phyloP scores from a whole-genome alignment of 2,888 invertebrate genomes.

The Xanthorhoe spadicearia region DNA sequence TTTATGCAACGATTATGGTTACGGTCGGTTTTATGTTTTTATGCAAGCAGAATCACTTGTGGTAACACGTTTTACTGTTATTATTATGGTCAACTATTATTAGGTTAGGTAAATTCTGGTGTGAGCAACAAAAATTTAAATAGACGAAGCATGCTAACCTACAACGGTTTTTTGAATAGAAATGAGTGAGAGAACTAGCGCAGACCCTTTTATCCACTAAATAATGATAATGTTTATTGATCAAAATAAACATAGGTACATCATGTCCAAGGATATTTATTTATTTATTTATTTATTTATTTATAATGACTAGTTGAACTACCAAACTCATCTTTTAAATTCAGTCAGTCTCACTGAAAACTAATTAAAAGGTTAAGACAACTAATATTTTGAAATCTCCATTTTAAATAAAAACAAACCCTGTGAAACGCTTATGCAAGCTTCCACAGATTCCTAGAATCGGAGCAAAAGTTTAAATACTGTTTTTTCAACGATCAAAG shows the following conservation, averaged over 20 bases:
- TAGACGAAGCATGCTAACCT: neutral
- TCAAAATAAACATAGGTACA: too few species aligned
- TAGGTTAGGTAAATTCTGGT: constrained; percentile 4
- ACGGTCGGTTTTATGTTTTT: constrained; percentile 46
- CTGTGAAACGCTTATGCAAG: neutral
- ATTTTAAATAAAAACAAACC: neutral
- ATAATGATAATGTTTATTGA: too few species aligned
- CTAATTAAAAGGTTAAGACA: too few species aligned
- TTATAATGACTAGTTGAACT: too few species aligned
- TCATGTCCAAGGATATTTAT: too few species aligned
- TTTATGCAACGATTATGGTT: constrained; percentile 54
- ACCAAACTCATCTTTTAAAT: too few species aligned
- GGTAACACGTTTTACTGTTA: constrained; percentile 41
- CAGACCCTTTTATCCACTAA: too few species aligned
- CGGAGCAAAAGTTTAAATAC: neutral
- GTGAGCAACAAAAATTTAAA: neutral
- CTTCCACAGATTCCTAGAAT: neutral
- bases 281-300: too few species aligned
- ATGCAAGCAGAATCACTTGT: constrained; percentile 50
- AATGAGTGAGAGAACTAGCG: too few species aligned
- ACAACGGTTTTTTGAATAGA: neutral
- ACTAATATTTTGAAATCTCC: too few species aligned
- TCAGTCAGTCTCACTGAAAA: too few species aligned
- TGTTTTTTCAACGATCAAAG: neutral
- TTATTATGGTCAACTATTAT: constrained; percentile 12